Evolutionary conservation across 2,797 vertebrate species (phyloP).

Genomic region (Crax fasciolata): DNA sequence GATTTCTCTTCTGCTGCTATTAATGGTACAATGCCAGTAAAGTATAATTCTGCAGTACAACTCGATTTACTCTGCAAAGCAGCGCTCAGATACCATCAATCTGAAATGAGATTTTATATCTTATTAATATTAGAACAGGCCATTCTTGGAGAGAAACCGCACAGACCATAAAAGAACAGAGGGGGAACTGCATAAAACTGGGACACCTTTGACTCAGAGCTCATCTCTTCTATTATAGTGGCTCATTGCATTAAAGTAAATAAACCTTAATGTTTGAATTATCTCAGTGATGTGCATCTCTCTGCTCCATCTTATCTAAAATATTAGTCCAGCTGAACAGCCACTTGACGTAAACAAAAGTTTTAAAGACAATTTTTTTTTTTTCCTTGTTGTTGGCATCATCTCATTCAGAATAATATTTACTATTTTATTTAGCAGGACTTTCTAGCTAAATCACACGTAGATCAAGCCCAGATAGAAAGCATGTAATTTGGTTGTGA

Average conservation of each 20-base stretch:
- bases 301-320: background rate
- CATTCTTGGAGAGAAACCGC: slow-evolving; percentile 70
- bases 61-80: slow-evolving; percentile 68
- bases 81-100: slow-evolving; percentile 37
- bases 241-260: slow-evolving; percentile 10
- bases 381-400: background rate
- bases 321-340: slow-evolving; percentile 5
- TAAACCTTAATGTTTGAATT: background rate
- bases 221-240: slow-evolving; percentile 42
- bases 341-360: background rate
- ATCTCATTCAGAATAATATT: background rate
- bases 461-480: slow-evolving; percentile 18
- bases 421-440: slow-evolving; percentile 2
- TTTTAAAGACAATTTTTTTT: background rate
- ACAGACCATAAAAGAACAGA: slow-evolving; percentile 1
- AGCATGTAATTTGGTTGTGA: background rate
- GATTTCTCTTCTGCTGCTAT: slow-evolving; percentile 56
- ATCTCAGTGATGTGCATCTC: background rate
- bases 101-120: slow-evolving; percentile 69
- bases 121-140: slow-evolving; percentile 55
- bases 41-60: slow-evolving; percentile 44
- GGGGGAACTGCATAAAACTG: slow-evolving; percentile 15
- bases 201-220: slow-evolving; percentile 50
- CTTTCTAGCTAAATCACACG: background rate
- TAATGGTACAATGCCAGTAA: slow-evolving; percentile 22